Evolutionary conservation across 2,797 vertebrate species (phyloP).

Genomic region (Oreonectes daqikongensis): DNA sequence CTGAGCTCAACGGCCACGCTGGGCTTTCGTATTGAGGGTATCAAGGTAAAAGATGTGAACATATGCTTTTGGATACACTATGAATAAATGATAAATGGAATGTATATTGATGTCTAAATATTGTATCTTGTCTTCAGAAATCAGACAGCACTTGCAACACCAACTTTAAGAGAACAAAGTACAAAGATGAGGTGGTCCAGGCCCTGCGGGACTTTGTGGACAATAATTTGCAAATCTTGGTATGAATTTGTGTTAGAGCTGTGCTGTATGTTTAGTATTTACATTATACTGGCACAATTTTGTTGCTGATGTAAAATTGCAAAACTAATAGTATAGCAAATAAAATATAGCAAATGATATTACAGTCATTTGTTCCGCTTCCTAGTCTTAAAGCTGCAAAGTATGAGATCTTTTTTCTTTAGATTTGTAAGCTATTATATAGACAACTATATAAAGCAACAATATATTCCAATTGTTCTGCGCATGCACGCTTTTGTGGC

Average conservation of each 20-base stretch:
- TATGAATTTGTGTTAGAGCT: conserved; percentile 51
- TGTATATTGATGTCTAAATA: not conserved
- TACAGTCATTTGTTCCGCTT: no score
- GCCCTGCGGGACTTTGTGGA: conserved; percentile 75
- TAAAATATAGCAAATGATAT: no score
- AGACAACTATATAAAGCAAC: no score
- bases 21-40: conserved; percentile 88
- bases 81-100: not conserved
- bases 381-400: not conserved
- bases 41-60: conserved; percentile 71
- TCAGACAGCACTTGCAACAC: conserved; percentile 74
- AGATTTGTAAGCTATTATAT: not conserved
- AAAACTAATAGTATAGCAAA: no score
- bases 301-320: no score
- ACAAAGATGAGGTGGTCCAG: conserved; percentile 71
- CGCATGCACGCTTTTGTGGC: no score
- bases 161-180: conserved; percentile 80
- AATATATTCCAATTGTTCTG: no score
- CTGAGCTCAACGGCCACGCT: conserved; percentile 84
- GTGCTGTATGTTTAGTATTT: not conserved
- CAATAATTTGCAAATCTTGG: conserved; percentile 67
- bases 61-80: not conserved
- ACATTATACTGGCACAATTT: no score
- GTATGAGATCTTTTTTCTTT: not conserved
- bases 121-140: conserved; percentile 65